Base-by-base conservation (phyloP, 2,888 invertebrate genomes). In the Eilema caniola region DNA sequence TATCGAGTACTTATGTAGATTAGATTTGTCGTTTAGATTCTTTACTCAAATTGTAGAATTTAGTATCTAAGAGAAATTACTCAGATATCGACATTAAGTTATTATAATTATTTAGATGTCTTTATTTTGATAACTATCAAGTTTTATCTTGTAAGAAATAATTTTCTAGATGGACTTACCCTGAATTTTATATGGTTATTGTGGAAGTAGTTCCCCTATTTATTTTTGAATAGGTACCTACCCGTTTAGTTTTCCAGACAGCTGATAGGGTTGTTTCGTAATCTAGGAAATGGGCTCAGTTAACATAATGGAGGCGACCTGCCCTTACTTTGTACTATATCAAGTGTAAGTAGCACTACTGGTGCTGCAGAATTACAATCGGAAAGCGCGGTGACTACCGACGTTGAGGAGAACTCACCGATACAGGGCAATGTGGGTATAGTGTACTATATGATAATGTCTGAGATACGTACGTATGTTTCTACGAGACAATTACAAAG, bases 121-220 rank as follows among this genome's bases (percentile, higher is more conserved):
- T 90, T 93, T 94, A 93, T 93, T 95, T 94, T 94, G 93, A 93
- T 94, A 93, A 87, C 78, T 83, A 84, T 86, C 86, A 86, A 84
- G 81, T 91, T 90, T 89, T 91, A 90, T 85, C 88, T 86, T 79
- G 77, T 83, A 85, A 82, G 70, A 77, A 76, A 84, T 85, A 72
- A 81, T 87, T 88, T 90, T 88, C 83, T 86, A 84, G 83, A 86
- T 73, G 76, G 78, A 81, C 83, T 85, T 88, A 87, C 83, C n/a
- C 82, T 76, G 73, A 73, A 67, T 72, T 85, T 87, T 87, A 75
- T 86, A 87, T 80, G 75, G 77, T 77, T 87, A 84, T 84, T 86
- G 75, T 79, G 78, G 78, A 80, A 62, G 72, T 85, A 85, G 83
- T 79, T 74, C 76, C 82, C 82, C 82, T 86, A 86, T 85, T 86